phyloP scores from a whole-genome alignment of 30 jellyfish, hydroid and myxozoan species.

The Aurelia sp. region DNA sequence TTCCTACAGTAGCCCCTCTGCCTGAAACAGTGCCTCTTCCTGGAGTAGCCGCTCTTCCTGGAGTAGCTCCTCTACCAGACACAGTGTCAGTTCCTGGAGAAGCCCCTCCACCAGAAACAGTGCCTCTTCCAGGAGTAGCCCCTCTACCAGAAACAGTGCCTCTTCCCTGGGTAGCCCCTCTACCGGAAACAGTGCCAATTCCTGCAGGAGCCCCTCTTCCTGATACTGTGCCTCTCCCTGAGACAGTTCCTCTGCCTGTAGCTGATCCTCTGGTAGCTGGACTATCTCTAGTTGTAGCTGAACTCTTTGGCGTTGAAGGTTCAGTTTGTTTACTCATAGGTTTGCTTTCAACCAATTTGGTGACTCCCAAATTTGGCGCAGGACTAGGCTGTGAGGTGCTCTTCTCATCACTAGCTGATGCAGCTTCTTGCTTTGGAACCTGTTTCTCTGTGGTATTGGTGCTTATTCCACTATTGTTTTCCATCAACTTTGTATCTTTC shows the following conservation, averaged over 20 bases:
- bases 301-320: no score
- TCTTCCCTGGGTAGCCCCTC: background rate
- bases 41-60: constrained; percentile 11
- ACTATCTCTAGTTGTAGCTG: background rate
- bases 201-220: constrained; percentile 8
- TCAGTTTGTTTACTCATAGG: no score
- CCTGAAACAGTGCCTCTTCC: constrained; percentile 22
- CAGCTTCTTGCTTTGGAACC: no score
- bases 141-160: background rate
- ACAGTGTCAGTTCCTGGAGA: background rate
- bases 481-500: no score
- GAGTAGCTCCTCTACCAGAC: background rate
- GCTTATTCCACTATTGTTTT: no score
- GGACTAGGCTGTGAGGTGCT: no score
- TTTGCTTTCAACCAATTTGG: no score
- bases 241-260: background rate
- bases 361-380: no score
- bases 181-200: background rate
- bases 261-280: background rate
- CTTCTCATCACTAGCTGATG: no score
- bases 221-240: background rate
- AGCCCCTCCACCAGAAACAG: background rate
- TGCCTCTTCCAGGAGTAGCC: background rate
- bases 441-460: no score
- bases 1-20: constrained; percentile 8